A percentile compares a stretch with the other conserved stretches of the same genome.
Evolutionary conservation across 2,797 vertebrate species (phyloP).

Genomic region (Bradypus variegatus): DNA sequence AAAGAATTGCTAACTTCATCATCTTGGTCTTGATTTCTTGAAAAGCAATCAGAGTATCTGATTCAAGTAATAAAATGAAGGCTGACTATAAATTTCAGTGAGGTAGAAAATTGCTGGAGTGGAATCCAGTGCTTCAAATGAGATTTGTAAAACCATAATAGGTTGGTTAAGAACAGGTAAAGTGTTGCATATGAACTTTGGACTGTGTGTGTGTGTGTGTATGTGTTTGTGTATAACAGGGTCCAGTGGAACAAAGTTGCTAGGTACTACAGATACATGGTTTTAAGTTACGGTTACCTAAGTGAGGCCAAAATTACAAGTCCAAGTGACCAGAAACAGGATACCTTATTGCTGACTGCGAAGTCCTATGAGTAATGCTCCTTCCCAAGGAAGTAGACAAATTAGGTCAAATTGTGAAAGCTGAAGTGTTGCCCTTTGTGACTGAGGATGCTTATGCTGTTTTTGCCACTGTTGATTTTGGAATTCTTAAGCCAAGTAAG

Average conservation of each 20-base stretch:
- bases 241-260: background rate
- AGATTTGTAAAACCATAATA: background rate
- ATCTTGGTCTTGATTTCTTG: background rate
- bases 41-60: background rate
- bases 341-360: background rate
- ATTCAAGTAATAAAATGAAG: background rate
- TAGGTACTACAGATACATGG: background rate
- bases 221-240: background rate
- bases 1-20: background rate
- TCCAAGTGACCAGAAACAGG: background rate
- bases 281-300: slow-evolving; percentile 15
- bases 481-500: background rate
- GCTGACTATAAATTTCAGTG: background rate
- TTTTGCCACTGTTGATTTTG: background rate
- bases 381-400: background rate
- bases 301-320: slow-evolving; percentile 4
- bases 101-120: background rate
- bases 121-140: background rate
- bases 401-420: background rate
- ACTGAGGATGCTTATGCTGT: background rate
- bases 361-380: background rate
- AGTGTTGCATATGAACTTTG: background rate
- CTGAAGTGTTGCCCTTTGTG: background rate
- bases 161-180: background rate
- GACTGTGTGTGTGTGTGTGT: background rate